Base-by-base conservation (phyloP, 1,140 invertebrate genomes). In the Zaprionus ornatus region DNA sequence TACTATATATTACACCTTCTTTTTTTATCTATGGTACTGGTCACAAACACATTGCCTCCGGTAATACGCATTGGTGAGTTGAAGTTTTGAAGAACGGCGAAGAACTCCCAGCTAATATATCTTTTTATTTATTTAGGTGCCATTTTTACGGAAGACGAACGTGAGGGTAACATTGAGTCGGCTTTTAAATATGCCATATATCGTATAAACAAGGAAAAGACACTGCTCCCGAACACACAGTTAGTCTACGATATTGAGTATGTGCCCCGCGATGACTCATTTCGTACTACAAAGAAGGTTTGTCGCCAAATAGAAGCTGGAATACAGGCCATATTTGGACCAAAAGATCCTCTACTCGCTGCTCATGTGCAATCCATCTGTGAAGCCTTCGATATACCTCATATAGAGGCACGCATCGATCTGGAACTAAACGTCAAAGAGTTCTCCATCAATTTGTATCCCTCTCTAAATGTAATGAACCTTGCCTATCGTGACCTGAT, bases 111-210 rank as follows among this genome's bases (percentile, higher is more conserved):
- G 15, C 9, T 0, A 45, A 9, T 42, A 32, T 54, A 12, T 4
- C 45, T 35, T 37, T 4, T 9, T 12, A 37, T 27, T 23, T 15
- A 23, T 15, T 19, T 29, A 88, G 97, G 97, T 80, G 97, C 97
- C n/a, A 97, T 98, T 71, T 98, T 98, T 93, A 97, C 96, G 0
- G 97, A 98, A 84, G 97, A 98, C 76, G 96, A 97, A 78, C 96
- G 96, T 76, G 96, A 97, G 74, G 97, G 96, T 74, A 96, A 95
- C 66, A 95, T 96, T 0, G 97, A 98, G 92, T 93, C 98, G 66
- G 97, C 98, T 3, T 98, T 98, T 93, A 98, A 98, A 85, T 98
- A 98, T 93, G 97, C 97, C 2, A 97, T 98, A 2, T 98, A 98
- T 93, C 95, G 96, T 60, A 97, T 98, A 64, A 98, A 98, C 93